These are phyloP conservation scores for Lerema accius DNA, from an alignment of 1,140 invertebrate genomes.

Conservation along the genomic window DNA sequence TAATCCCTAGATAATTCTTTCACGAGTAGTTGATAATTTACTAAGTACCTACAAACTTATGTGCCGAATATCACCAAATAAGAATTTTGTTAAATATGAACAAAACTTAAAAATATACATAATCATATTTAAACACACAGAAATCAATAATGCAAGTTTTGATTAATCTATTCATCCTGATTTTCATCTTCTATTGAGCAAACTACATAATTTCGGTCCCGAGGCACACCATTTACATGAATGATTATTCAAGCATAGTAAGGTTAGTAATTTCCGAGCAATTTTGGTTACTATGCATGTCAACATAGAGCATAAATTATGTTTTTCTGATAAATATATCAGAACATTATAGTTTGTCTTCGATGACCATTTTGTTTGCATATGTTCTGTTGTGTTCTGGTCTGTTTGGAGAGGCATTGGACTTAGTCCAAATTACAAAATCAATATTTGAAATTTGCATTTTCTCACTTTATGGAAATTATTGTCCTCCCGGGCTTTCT, in stretches of 20 bases:
- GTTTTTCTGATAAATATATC: conserved; percentile 35
- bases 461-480: too few species aligned
- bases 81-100: too few species aligned
- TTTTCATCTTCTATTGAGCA: conserved; percentile 57
- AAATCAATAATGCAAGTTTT: conserved; percentile 57
- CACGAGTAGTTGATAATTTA: too few species aligned
- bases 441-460: conserved; percentile 11
- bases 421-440: conserved; percentile 27
- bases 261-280: conserved; percentile 26
- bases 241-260: conserved; percentile 62
- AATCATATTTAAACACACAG: too few species aligned
- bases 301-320: conserved; percentile 36
- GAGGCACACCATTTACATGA: conserved; percentile 70
- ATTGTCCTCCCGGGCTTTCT: too few species aligned
- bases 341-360: conserved; percentile 50
- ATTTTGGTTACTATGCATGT: conserved; percentile 45
- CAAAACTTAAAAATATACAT: too few species aligned
- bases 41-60: too few species aligned
- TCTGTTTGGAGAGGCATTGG: conserved; percentile 19
- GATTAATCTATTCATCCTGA: conserved; percentile 65
- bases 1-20: too few species aligned
- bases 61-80: too few species aligned
- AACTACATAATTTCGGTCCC: conserved; percentile 67
- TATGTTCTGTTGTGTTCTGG: conserved; percentile 18
- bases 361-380: conserved; percentile 45